Evolutionary conservation across 2,797 vertebrate species (phyloP).

Genomic region (Leuciscus waleckii): DNA sequence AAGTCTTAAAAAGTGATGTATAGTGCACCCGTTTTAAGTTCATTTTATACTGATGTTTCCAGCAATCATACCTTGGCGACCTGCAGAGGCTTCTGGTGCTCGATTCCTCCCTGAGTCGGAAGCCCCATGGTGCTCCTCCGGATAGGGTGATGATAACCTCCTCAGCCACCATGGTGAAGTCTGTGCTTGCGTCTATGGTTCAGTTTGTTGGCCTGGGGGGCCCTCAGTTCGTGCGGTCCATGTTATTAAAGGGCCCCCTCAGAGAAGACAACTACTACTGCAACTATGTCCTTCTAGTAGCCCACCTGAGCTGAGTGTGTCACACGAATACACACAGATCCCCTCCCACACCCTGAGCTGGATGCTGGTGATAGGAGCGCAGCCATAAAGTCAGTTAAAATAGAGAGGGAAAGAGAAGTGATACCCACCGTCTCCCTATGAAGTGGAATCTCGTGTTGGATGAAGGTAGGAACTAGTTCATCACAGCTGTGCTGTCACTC

Average conservation of each 20-base stretch:
- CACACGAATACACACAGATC: constrained; percentile 44
- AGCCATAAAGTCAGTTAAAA: constrained; percentile 64
- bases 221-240: constrained; percentile 73
- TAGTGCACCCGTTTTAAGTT: background rate
- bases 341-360: constrained; percentile 52
- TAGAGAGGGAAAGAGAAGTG: constrained; percentile 56
- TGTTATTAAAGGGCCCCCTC: constrained; percentile 73
- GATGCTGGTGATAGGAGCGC: constrained; percentile 48
- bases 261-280: constrained; percentile 68
- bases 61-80: constrained; percentile 93
- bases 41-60: background rate
- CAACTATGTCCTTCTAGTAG: constrained; percentile 61
- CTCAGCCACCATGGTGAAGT: constrained; percentile 87
- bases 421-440: constrained; percentile 76
- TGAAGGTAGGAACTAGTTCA: constrained; percentile 71
- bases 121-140: constrained; percentile 97
- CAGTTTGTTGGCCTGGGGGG: constrained; percentile 54
- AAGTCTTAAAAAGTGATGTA: background rate
- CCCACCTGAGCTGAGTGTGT: constrained; percentile 59
- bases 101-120: constrained; percentile 96
- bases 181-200: constrained; percentile 54
- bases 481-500: constrained; percentile 86
- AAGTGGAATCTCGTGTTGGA: constrained; percentile 76
- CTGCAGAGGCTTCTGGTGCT: constrained; percentile 93
- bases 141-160: constrained; percentile 91